Base-by-base conservation (phyloP, 2,888 invertebrate species). In the Anoplius nigerrimus region DNA sequence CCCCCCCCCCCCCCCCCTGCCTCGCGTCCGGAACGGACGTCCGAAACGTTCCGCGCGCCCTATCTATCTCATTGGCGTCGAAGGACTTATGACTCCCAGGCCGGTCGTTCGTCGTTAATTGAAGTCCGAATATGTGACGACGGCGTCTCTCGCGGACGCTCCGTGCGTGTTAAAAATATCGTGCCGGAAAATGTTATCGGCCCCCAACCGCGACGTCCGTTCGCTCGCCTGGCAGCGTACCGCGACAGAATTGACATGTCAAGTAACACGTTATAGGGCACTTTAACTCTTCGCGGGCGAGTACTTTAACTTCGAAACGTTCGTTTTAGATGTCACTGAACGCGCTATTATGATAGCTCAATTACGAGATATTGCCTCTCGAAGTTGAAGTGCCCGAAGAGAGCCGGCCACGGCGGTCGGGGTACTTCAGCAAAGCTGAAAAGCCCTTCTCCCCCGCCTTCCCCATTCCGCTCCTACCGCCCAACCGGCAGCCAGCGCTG, bases 321-420 rank as follows among this genome's bases (percentile, higher is more conserved):
- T 66, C 55, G 52, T 42, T 60, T 16, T 45, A 43, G n/a, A 55
- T 18, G 27, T 63, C 63, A 70, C 67, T 43, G 61, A 66, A 61
- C 63, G 62, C 48, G 34, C 74, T 61, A 58, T 72, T 76, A 66
- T 72, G 72, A 78, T 75, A 70, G 75, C 60, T 62, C 69, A 76
- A 77, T 76, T 72, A 78, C 62, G 72, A 72, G 70, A 75, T 62
- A 72, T 54, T 69, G 59, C 69, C 61, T 57, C 66, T 72, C 18
- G 27, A 43, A 57, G 53, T 60, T 74, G 55, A 63, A 76, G 69
- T 76, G 57, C 66, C 77, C 65, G 67, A 70, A 69, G 53, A 70
- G 68, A 46, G 53, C 51, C 66, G 66, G 69, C 69, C 67, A 42
- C 53, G 56, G 56, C 51, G 56, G 55, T 66, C 71, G 67, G 62